Evolutionary conservation across 1,140 invertebrate species (phyloP).

Genomic region (Manduca sexta): DNA sequence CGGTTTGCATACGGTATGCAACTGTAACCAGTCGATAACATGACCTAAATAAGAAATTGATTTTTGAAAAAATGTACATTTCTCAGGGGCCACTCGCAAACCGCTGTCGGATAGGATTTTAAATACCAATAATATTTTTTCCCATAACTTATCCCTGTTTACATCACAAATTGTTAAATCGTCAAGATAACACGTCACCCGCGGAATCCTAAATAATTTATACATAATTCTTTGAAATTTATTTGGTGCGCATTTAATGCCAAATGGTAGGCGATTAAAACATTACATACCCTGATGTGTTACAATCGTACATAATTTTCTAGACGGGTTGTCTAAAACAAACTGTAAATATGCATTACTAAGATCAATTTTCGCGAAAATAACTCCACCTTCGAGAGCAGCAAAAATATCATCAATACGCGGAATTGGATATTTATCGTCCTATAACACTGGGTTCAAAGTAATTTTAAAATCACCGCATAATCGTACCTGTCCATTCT

Average conservation of each 20-base stretch:
- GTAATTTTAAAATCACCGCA: neutral
- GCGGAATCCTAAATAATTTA: conserved; percentile 24
- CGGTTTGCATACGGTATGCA: too few species aligned
- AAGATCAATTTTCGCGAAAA: conserved; percentile 8
- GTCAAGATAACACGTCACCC: conserved; percentile 25
- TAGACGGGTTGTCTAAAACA: conserved; percentile 29
- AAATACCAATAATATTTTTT: conserved; percentile 5
- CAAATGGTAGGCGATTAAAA: conserved; percentile 19
- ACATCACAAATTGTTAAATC: conserved; percentile 19
- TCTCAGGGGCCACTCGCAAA: neutral
- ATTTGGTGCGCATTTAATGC: conserved; percentile 29
- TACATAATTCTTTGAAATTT: conserved; percentile 53
- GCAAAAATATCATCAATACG: neutral
- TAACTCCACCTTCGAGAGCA: too few species aligned
- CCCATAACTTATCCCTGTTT: neutral
- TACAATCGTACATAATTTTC: conserved; percentile 21
- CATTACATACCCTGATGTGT: conserved; percentile 27
- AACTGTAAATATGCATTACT: conserved; percentile 40
- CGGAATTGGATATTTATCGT: neutral
- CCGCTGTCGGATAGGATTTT: conserved; percentile 15
- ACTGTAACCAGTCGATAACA: too few species aligned
- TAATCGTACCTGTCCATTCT: too few species aligned
- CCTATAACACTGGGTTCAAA: neutral
- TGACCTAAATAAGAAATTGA: too few species aligned
- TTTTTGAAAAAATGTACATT: neutral